Evolutionary conservation across 2,888 invertebrate genomes (phyloP).

Genomic region (Platycnemis pennipes): DNA sequence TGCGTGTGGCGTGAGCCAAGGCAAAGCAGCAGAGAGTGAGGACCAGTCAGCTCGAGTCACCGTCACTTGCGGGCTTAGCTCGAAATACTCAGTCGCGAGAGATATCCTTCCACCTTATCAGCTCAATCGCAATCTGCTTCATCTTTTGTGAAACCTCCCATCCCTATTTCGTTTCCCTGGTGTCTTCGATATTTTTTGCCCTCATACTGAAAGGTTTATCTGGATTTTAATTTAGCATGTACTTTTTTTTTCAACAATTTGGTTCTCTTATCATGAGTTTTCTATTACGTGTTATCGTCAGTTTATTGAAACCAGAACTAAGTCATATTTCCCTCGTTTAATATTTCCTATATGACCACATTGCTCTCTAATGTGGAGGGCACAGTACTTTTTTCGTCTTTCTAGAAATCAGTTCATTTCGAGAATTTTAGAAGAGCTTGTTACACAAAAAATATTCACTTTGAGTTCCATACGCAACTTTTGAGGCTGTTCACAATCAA

Average conservation of each 20-base stretch:
- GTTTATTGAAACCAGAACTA: too few relatives aligned
- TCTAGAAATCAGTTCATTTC: too few relatives aligned
- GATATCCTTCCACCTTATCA: not conserved
- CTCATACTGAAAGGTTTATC: not conserved
- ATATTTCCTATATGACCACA: too few relatives aligned
- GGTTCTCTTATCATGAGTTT: not conserved
- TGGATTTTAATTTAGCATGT: not conserved
- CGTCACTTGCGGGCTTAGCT: not conserved
- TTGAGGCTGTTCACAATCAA: too few relatives aligned
- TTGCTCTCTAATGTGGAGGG: too few relatives aligned
- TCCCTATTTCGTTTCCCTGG: not conserved
- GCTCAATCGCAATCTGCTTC: not conserved
- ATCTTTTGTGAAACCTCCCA: not conserved
- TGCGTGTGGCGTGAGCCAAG: not conserved
- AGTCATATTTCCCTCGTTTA: too few relatives aligned
- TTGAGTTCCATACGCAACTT: too few relatives aligned
- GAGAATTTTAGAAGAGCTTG: too few relatives aligned
- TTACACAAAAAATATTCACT: too few relatives aligned
- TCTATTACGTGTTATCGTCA: too few relatives aligned
- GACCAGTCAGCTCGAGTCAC: not conserved
- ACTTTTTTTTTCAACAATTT: too few relatives aligned
- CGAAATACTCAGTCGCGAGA: not conserved
- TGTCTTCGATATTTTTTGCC: not conserved
- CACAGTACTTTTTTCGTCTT: too few relatives aligned
- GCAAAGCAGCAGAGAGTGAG: not conserved